Evolutionary conservation across 2,888 invertebrate species (phyloP).

Genomic region (Balanococcus diminutus): DNA sequence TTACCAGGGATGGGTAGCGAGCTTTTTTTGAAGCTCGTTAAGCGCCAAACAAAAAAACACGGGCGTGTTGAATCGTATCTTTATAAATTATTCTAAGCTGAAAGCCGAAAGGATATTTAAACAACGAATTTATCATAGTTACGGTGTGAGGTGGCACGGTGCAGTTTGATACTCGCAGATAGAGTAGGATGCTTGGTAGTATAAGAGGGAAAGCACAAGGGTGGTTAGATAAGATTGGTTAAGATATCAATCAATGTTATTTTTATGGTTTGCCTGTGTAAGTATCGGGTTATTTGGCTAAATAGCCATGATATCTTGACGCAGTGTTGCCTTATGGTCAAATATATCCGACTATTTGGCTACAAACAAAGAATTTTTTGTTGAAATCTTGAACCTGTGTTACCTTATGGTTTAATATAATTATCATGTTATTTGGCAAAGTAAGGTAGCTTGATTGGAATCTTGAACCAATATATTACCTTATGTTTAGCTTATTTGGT

Average conservation of each 20-base stretch:
- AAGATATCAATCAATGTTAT: no score
- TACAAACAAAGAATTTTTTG: no score
- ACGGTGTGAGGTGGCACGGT: not conserved
- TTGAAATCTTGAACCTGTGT: no score
- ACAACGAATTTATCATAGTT: not conserved
- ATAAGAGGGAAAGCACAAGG: not conserved
- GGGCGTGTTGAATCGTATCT: not conserved
- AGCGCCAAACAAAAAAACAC: not conserved
- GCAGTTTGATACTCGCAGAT: not conserved
- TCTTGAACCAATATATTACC: no score
- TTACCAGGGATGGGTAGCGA: not conserved
- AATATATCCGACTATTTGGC: not conserved
- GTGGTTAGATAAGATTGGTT: not conserved
- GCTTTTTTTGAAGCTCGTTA: not conserved
- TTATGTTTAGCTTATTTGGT: no score
- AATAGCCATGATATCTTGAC: no score
- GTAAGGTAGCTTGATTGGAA: no score
- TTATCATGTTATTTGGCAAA: no score
- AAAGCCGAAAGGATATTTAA: not conserved
- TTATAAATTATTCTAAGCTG: not conserved
- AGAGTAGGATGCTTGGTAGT: not conserved
- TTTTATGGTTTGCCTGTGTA: no score
- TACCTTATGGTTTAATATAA: no score
- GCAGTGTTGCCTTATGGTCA: not conserved
- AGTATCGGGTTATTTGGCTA: no score